Conservation (phyloP, 2,888 invertebrate genomes). For the Carabus problematicus region DNA sequence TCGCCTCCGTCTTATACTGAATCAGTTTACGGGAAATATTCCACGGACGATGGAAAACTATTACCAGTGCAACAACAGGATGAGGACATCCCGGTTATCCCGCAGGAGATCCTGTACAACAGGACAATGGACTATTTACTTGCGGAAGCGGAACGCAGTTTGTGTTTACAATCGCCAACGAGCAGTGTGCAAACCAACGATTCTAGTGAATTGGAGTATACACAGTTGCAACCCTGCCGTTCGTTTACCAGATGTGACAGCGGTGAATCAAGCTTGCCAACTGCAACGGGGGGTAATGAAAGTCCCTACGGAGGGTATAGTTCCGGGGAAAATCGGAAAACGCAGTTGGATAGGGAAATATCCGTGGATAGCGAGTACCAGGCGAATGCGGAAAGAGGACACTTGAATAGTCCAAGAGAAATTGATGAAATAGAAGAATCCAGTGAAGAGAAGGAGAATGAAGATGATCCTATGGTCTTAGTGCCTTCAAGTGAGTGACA, state of each 20-base stretch:
- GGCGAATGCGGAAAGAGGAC: conserved; percentile 16
- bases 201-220: conserved; percentile 36
- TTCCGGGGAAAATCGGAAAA: not conserved
- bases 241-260: conserved; percentile 11
- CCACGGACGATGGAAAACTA: not conserved
- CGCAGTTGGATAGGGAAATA: conserved; percentile 20
- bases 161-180: conserved; percentile 51
- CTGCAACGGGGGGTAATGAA: too few relatives aligned
- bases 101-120: conserved; percentile 45
- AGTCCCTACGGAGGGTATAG: not conserved
- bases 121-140: conserved; percentile 53
- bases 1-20: not conserved
- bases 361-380: conserved; percentile 32
- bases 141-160: conserved; percentile 50
- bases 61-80: not conserved
- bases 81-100: conserved; percentile 34
- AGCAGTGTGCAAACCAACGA: conserved; percentile 35
- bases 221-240: conserved; percentile 25
- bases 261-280: too few relatives aligned
- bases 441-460: conserved; percentile 34
- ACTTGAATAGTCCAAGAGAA: conserved; percentile 24
- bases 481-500: conserved; percentile 56
- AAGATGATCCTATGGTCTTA: conserved; percentile 55
- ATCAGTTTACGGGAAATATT: conserved; percentile 1
- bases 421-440: conserved; percentile 28